Conservation (phyloP, 2,113 vertebrate genomes). For the Mus spicilegus region DNA sequence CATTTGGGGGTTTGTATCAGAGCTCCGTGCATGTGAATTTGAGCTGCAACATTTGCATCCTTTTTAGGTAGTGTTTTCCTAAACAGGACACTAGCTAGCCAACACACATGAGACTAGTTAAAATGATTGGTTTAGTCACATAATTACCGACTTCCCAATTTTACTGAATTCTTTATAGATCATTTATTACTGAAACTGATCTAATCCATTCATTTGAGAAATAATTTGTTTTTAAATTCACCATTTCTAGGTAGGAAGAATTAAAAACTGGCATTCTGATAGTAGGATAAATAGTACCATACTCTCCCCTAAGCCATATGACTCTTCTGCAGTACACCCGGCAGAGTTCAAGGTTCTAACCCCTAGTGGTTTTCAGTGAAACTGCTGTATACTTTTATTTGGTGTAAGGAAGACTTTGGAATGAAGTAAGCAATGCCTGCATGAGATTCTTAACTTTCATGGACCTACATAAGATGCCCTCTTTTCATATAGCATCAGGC, state of each 20-base stretch:
- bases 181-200: slow-evolving; percentile 9
- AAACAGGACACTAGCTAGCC: not conserved
- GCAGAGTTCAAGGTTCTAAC: not conserved
- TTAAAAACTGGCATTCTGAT: not conserved
- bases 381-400: not conserved
- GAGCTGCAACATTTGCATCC: not conserved
- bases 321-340: not conserved
- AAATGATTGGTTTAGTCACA: not conserved
- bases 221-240: not conserved
- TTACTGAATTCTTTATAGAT: not conserved
- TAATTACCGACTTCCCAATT: slow-evolving; percentile 6
- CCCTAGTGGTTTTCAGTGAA: slow-evolving; percentile 50
- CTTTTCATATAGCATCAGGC: not conserved
- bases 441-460: not conserved
- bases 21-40: not conserved
- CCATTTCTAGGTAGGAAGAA: not conserved
- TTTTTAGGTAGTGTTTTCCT: not conserved
- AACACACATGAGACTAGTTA: not conserved
- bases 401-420: not conserved
- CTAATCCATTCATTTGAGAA: not conserved
- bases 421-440: not conserved
- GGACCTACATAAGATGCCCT: not conserved
- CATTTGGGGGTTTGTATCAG: not conserved
- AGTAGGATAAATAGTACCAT: not conserved
- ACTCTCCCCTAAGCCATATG: not conserved